Evolutionary conservation across 2,797 vertebrate species (phyloP).

Genomic region (Anas flavirostris): DNA sequence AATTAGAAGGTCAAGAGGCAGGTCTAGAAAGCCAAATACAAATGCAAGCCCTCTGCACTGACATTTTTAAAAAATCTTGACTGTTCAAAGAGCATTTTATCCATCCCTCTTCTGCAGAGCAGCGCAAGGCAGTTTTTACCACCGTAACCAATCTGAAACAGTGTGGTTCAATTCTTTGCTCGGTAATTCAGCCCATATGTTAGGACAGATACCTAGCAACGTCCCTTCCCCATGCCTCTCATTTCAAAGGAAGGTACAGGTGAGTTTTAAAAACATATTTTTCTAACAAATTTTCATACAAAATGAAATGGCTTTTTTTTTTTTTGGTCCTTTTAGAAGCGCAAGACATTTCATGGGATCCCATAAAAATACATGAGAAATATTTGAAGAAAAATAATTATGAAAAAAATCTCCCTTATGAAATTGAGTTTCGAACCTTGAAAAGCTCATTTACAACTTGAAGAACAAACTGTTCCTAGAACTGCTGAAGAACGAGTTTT

Average conservation of each 20-base stretch:
- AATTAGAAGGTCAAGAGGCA: slow-evolving; percentile 86
- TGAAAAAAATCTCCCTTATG: not conserved
- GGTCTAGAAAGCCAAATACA: slow-evolving; percentile 81
- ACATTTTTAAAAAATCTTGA: slow-evolving; percentile 68
- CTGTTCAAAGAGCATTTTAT: slow-evolving; percentile 82
- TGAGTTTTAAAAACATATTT: slow-evolving; percentile 24
- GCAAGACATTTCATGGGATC: not conserved
- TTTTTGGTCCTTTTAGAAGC: not conserved
- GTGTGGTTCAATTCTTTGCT: slow-evolving; percentile 36
- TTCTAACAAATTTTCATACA: not conserved
- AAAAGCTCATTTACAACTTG: not conserved
- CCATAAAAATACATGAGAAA: not conserved
- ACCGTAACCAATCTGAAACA: slow-evolving; percentile 81
- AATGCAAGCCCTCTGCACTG: slow-evolving; percentile 81
- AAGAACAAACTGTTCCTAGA: not conserved
- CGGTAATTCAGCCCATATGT: slow-evolving; percentile 78
- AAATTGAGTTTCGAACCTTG: not conserved
- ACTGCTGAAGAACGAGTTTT: slow-evolving; percentile 24
- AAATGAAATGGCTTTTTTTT: not conserved
- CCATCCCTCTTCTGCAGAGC: slow-evolving; percentile 72
- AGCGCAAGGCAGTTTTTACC: slow-evolving; percentile 43
- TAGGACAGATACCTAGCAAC: not conserved
- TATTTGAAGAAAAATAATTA: not conserved
- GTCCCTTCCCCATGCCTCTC: not conserved
- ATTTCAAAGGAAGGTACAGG: slow-evolving; percentile 50